phyloP scores from a whole-genome alignment of 1,140 invertebrate species.

The Anastrepha ludens region DNA sequence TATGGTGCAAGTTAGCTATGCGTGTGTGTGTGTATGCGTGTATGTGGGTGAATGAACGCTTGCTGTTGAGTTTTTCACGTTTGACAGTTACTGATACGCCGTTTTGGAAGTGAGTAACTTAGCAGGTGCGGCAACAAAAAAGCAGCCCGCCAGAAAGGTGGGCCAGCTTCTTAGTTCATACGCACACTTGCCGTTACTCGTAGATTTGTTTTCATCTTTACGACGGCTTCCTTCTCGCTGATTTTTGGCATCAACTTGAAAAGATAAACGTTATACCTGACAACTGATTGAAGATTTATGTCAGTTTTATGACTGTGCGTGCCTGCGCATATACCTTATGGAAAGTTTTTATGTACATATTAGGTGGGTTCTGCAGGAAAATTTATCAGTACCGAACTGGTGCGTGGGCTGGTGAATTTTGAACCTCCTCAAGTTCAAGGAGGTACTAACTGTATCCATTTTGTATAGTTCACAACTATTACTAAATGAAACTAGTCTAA shows the following conservation, averaged over 20 bases:
- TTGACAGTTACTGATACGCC: background rate
- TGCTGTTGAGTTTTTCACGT: background rate
- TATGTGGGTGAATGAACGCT: conserved; percentile 14
- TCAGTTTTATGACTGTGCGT: background rate
- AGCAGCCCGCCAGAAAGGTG: background rate
- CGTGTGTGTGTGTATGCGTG: too few relatives aligned
- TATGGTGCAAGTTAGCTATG: background rate
- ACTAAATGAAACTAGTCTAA: too few relatives aligned
- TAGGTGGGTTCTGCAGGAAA: background rate
- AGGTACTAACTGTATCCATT: too few relatives aligned
- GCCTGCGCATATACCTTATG: background rate
- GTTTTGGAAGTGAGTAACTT: background rate
- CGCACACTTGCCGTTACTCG: background rate
- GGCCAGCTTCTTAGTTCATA: background rate
- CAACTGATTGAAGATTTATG: conserved; percentile 25
- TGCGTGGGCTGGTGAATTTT: background rate
- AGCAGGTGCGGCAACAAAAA: background rate
- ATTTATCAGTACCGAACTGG: too few relatives aligned
- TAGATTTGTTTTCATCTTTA: background rate
- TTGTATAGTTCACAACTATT: too few relatives aligned
- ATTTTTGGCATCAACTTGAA: background rate
- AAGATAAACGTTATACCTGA: conserved; percentile 9
- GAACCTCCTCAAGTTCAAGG: too few relatives aligned
- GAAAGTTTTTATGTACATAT: background rate
- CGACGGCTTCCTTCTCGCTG: background rate